Percentiles rank a stretch among this genome's conserved stretches.
Evolutionary conservation across 2,113 vertebrate genomes (phyloP).

Genomic region (Callopanchax toddi): DNA sequence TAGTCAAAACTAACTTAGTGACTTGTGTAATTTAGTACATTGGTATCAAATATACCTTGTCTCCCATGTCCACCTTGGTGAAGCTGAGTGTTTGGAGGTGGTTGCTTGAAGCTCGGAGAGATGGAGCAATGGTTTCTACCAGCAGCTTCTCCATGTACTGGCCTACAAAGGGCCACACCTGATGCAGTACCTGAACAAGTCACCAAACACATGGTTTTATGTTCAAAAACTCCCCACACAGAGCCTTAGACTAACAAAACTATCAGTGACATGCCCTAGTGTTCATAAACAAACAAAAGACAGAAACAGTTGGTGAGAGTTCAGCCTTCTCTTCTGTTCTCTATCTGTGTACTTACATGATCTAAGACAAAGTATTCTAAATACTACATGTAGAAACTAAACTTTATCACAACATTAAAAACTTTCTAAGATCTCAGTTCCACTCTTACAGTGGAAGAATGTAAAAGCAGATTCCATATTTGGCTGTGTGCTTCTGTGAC

Average conservation of each 20-base stretch:
- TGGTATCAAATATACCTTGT: constrained; percentile 72
- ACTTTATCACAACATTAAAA: constrained; percentile 8
- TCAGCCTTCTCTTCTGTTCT: constrained; percentile 40
- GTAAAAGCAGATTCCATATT: constrained; percentile 35
- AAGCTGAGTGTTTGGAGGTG: constrained; percentile 92
- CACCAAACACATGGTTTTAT: not conserved
- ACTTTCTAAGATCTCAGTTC: not conserved
- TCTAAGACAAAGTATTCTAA: not conserved
- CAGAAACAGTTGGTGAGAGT: constrained; percentile 37
- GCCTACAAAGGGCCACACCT: constrained; percentile 92
- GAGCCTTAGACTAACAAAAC: no score
- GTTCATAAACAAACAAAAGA: constrained; percentile 28
- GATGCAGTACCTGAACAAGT: constrained; percentile 83
- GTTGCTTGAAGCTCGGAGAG: constrained; percentile 83
- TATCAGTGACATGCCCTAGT: constrained; percentile 12
- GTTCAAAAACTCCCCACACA: no score
- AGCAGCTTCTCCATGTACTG: constrained; percentile 90
- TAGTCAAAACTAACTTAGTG: not conserved
- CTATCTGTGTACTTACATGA: constrained; percentile 10
- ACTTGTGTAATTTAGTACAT: not conserved
- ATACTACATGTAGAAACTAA: not conserved
- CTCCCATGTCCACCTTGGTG: constrained; percentile 84
- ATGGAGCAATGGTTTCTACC: constrained; percentile 83
- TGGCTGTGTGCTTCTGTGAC: constrained; percentile 28
- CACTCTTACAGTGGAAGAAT: constrained; percentile 12